Conservation (phyloP, 1,140 invertebrate genomes). For the Ganaspis sp. region DNA sequence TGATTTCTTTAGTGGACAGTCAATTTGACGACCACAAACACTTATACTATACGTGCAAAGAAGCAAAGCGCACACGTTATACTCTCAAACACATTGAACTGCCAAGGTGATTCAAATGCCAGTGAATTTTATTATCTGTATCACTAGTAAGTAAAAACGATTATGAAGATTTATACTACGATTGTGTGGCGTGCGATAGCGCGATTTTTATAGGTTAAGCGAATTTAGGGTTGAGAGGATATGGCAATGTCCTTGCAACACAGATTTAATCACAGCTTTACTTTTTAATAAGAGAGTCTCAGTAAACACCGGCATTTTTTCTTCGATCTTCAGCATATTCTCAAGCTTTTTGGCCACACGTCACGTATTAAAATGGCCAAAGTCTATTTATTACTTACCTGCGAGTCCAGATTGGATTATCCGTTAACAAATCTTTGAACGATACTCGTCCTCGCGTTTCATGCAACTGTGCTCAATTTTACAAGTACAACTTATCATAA, state of each 20-base stretch:
- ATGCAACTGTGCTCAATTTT: neutral
- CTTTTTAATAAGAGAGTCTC: neutral
- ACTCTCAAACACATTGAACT: constrained; percentile 74
- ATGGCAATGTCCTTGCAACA: neutral
- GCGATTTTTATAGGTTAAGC: constrained; percentile 32
- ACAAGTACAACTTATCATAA: constrained; percentile 6
- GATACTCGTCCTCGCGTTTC: constrained; percentile 21
- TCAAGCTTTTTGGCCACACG: neutral
- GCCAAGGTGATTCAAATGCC: constrained; percentile 76
- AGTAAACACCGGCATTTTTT: constrained; percentile 18
- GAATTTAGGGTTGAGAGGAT: constrained; percentile 22
- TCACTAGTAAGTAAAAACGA: constrained; percentile 71
- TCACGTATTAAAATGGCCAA: constrained; percentile 37
- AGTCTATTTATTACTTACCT: constrained; percentile 29
- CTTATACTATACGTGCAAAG: constrained; percentile 54
- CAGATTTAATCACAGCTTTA: neutral
- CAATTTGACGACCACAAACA: constrained; percentile 26
- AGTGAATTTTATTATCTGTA: constrained; percentile 76
- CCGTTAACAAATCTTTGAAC: constrained; percentile 47
- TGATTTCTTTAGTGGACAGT: constrained; percentile 37
- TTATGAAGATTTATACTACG: constrained; percentile 69
- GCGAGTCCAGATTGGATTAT: constrained; percentile 54
- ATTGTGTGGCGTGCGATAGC: constrained; percentile 64
- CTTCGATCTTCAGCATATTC: neutral
- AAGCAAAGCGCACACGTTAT: constrained; percentile 67